Base-by-base conservation (phyloP, 2,888 invertebrate species). In the Drosophila antonietae region DNA sequence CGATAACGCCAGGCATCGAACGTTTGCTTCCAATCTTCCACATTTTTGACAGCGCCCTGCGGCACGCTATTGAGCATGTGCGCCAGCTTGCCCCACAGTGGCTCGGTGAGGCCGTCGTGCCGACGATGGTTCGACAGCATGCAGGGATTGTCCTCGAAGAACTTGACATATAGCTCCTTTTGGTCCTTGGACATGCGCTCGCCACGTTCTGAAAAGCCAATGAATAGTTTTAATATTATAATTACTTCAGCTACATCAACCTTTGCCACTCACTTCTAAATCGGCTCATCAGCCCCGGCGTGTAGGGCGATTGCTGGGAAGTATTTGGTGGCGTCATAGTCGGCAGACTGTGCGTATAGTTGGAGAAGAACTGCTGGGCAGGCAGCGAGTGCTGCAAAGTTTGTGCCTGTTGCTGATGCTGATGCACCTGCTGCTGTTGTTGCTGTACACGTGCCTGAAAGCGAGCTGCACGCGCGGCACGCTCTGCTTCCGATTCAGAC, bases 141-240 rank as follows among this genome's bases (percentile, higher is more conserved):
- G 64, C 91, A 90, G 18, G 91, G 90, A 78, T 91, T 91, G 56
- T 91, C 91, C 67, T 91, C 91, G 61, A 91, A 91, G 67, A 87
- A 91, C 74, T 91, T 91, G 1, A 91, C 91, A 63, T 91, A 91
- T 12, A 91, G 67, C 65, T 91, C 91, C 18, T 91, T 91, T 68
- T 91, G 91, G 39, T 91, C 91, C 77, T 91, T 91, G 5, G 91
- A 91, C 91, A 91, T 91, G 46, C 91, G 90, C 35, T 91, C 91
- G 55, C 91, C 91, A n/a, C 91, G 90, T 56, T 91, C 91, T 85
- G 64, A 10, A 53, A 53, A 23, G 6, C 0, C 37, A 53, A 39
- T 53, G 0, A 23, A 28, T 7, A 23, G 5, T 28, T 39, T 37
- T 15, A 53, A 10, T 28, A 28, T 10, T 23, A 28, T 15, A 18